phyloP scores from a whole-genome alignment of 2,888 invertebrate genomes.

The Microchrysa polita region DNA sequence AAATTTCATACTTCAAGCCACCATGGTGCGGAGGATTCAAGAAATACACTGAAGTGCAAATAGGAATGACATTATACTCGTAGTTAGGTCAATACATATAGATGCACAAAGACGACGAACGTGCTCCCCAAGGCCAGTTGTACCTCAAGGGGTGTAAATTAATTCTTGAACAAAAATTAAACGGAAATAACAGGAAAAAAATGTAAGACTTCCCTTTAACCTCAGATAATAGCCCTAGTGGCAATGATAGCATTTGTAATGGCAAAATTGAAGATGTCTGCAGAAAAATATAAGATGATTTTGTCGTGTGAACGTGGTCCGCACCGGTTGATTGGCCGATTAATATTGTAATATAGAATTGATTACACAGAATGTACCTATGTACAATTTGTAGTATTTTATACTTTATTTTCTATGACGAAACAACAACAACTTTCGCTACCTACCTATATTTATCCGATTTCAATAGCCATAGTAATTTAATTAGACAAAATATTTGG shows the following conservation, averaged over 20 bases:
- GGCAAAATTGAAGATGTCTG: constrained; percentile 10
- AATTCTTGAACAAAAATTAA: constrained; percentile 39
- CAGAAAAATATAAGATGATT: no score
- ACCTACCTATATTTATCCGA: background rate
- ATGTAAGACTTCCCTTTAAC: constrained; percentile 55
- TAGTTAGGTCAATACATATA: background rate
- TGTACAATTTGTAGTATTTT: no score
- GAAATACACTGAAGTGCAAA: background rate
- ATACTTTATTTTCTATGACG: no score
- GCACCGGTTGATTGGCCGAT: no score
- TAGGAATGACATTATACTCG: background rate
- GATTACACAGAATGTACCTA: no score
- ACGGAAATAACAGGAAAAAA: constrained; percentile 22
- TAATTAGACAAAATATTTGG: constrained; percentile 29
- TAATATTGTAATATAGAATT: no score
- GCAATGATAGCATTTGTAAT: constrained; percentile 56
- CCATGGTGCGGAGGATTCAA: no score
- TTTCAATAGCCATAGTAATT: constrained; percentile 9
- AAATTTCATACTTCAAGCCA: background rate
- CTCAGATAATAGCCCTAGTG: constrained; percentile 64
- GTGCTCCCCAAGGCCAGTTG: constrained; percentile 23
- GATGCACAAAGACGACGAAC: constrained; percentile 11
- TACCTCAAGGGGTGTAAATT: constrained; percentile 27
- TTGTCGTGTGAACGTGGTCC: no score
- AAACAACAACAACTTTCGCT: no score